Evolutionary conservation across 2,113 vertebrate genomes (phyloP).

Genomic region (Ictalurus furcatus): DNA sequence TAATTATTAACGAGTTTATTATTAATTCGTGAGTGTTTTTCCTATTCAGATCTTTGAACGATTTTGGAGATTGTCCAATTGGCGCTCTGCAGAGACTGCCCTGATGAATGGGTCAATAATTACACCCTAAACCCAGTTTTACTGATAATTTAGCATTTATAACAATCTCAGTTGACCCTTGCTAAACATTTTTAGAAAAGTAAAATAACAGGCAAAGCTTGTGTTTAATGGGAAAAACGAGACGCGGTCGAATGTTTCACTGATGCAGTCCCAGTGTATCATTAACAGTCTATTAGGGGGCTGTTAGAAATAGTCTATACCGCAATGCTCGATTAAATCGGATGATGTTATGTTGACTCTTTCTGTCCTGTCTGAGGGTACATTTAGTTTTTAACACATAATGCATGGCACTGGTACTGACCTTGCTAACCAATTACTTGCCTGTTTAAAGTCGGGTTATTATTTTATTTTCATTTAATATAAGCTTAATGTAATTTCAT

Average conservation of each 20-base stretch:
- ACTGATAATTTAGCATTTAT: neutral
- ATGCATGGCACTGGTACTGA: neutral
- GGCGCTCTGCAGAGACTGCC: neutral
- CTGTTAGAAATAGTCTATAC: neutral
- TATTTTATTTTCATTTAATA: neutral
- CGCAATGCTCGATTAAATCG: neutral
- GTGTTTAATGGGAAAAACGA: neutral
- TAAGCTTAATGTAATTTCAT: neutral
- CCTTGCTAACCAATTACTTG: neutral
- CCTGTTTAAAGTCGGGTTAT: neutral
- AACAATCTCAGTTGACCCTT: neutral
- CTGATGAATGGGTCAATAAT: neutral
- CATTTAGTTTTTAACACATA: neutral
- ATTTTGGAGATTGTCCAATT: neutral
- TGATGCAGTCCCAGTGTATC: neutral
- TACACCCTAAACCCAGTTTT: neutral
- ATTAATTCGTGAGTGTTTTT: neutral
- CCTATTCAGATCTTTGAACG: neutral
- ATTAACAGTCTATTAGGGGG: neutral
- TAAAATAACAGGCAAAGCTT: neutral
- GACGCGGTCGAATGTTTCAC: neutral
- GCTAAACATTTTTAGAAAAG: neutral
- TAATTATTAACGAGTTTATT: conserved; percentile 6
- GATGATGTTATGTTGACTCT: too few relatives aligned
- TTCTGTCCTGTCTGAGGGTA: neutral